Evolutionary conservation across 2,888 invertebrate species (phyloP).

Genomic region (Anodontia alba): DNA sequence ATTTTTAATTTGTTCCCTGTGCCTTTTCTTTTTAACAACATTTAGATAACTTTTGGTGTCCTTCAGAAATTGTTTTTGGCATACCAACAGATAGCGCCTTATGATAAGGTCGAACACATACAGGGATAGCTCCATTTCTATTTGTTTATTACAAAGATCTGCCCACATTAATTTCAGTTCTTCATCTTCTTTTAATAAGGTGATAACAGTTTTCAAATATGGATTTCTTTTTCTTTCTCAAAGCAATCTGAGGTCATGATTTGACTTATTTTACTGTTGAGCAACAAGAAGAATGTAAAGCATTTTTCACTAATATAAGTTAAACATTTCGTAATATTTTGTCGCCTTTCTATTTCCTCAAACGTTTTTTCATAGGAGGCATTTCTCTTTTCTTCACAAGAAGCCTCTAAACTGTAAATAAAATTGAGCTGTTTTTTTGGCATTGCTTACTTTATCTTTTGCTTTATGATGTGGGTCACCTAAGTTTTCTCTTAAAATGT

Average conservation of each 20-base stretch:
- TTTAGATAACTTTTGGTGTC: slow-evolving; percentile 28
- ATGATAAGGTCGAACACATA: not conserved
- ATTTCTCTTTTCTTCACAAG: not conserved
- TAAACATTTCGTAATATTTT: slow-evolving; percentile 34
- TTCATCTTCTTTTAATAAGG: not conserved
- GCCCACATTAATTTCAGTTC: not conserved
- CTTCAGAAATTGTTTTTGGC: slow-evolving; percentile 44
- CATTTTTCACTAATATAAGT: slow-evolving; percentile 36
- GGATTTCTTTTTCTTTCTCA: slow-evolving; percentile 6
- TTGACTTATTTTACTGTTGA: slow-evolving; percentile 1
- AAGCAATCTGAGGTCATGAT: not conserved
- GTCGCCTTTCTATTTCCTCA: slow-evolving; percentile 38
- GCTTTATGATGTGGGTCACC: not conserved
- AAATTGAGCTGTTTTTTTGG: not conserved
- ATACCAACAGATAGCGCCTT: slow-evolving; percentile 26
- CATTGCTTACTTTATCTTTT: not conserved
- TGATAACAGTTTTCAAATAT: slow-evolving; percentile 28
- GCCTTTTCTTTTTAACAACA: slow-evolving; percentile 37
- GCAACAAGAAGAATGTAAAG: slow-evolving; percentile 28
- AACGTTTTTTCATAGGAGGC: slow-evolving; percentile 28
- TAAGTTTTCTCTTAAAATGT: slow-evolving; percentile 1
- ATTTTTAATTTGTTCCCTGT: slow-evolving; percentile 37
- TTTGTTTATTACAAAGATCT: not conserved
- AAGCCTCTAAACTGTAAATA: not conserved
- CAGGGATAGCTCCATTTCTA: not conserved